Percentiles rank a stretch among this genome's conserved stretches.
Evolutionary conservation across 2,888 invertebrate genomes (phyloP).

Genomic region (Sinotaia quadrata): DNA sequence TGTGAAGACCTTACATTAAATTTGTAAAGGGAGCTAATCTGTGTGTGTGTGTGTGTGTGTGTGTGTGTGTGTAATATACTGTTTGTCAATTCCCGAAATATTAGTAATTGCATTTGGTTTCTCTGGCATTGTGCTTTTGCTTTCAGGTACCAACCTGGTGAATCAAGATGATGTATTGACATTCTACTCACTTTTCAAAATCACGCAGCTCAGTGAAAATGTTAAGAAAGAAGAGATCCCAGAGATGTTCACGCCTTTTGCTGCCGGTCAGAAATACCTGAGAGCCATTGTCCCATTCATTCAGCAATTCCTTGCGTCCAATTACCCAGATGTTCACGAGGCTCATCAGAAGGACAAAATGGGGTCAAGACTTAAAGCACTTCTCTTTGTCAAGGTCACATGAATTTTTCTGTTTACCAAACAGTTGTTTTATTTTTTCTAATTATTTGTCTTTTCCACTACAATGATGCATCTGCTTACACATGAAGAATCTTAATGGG

Average conservation of each 20-base stretch:
- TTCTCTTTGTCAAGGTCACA: constrained; percentile 56
- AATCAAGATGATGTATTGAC: constrained; percentile 15
- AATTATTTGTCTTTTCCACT: too few relatives aligned
- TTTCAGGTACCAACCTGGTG: constrained; percentile 10
- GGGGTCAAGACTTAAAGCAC: constrained; percentile 42
- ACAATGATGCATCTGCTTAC: too few relatives aligned
- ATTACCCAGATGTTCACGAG: constrained; percentile 50
- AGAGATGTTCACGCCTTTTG: constrained; percentile 55
- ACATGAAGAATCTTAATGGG: too few relatives aligned
- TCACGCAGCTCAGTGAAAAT: constrained; percentile 54
- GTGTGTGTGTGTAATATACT: too few relatives aligned
- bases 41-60: too few relatives aligned
- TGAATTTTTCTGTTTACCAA: background rate
- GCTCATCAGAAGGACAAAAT: constrained; percentile 42
- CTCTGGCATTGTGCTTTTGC: too few relatives aligned
- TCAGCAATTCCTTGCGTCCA: constrained; percentile 55
- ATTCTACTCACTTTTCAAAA: constrained; percentile 46
- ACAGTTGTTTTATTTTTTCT: background rate
- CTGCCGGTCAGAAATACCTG: constrained; percentile 55
- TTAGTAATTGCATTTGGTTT: background rate
- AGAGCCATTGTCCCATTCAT: constrained; percentile 54
- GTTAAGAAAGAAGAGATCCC: constrained; percentile 47
- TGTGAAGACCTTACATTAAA: too few relatives aligned
- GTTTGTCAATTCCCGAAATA: too few relatives aligned
- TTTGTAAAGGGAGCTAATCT: too few relatives aligned